A percentile compares a stretch with the other conserved stretches of the same genome.
phyloP scores from a whole-genome alignment of 2,797 vertebrate species.

The Paedocypris micromegethes region DNA sequence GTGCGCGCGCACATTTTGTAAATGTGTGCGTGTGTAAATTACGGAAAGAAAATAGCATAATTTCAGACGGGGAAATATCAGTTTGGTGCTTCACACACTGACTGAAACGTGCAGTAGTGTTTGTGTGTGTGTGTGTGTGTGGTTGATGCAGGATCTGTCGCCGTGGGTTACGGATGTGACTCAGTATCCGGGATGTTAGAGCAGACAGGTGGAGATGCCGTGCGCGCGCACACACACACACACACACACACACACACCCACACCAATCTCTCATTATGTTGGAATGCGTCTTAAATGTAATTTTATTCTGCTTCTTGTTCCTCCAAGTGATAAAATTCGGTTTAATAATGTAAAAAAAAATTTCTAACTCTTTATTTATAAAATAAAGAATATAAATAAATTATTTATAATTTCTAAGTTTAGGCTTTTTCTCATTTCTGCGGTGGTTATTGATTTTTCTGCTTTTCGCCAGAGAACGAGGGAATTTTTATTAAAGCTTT shows the following conservation, averaged over 20 bases:
- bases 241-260: slow-evolving; percentile 51
- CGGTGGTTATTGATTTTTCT: no score
- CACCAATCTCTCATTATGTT: slow-evolving; percentile 9
- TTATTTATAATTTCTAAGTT: no score
- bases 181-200: slow-evolving; percentile 22
- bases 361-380: no score
- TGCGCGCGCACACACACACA: slow-evolving; percentile 28
- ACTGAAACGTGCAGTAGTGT: slow-evolving; percentile 6
- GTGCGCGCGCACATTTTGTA: background rate
- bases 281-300: background rate
- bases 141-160: slow-evolving; percentile 14
- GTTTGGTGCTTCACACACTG: background rate
- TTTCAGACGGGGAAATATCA: background rate
- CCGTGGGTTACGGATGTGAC: slow-evolving; percentile 26
- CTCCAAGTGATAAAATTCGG: no score
- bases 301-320: no score
- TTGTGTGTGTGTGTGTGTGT: background rate
- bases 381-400: no score
- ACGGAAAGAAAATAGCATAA: no score
- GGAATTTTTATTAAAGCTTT: no score
- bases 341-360: no score
- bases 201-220: slow-evolving; percentile 39
- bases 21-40: background rate
- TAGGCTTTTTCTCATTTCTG: no score
- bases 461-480: no score